Conservation (phyloP, 2,888 invertebrate genomes). For the Himalopsyche kuldschensis region DNA sequence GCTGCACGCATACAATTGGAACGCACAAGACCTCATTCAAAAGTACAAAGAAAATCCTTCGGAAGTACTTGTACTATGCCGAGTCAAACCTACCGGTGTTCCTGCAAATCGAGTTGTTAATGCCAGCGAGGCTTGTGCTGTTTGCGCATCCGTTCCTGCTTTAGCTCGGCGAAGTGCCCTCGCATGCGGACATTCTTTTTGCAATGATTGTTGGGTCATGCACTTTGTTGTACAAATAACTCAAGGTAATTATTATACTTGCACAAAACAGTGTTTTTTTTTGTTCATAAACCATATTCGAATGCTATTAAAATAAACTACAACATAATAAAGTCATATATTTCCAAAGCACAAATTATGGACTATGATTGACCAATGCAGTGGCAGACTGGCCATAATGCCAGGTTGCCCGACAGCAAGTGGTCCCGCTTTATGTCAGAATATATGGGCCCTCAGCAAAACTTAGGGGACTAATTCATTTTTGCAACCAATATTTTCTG, state of each 20-base stretch:
- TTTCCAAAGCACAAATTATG: too few species aligned
- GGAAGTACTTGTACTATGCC: slow-evolving; percentile 60
- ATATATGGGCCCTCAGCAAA: too few species aligned
- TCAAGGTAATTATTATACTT: slow-evolving; percentile 64
- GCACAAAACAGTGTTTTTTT: too few species aligned
- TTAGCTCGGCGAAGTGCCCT: slow-evolving; percentile 76
- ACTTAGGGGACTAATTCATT: too few species aligned
- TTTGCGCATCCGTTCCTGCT: slow-evolving; percentile 72
- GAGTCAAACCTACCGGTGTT: slow-evolving; percentile 49
- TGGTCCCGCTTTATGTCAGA: too few species aligned
- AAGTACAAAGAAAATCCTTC: slow-evolving; percentile 81
- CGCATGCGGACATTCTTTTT: slow-evolving; percentile 91
- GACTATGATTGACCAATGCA: too few species aligned
- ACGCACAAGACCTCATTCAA: slow-evolving; percentile 76
- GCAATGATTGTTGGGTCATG: slow-evolving; percentile 94
- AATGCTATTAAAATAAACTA: too few species aligned
- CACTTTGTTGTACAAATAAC: slow-evolving; percentile 96
- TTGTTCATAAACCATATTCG: too few species aligned
- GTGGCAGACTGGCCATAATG: too few species aligned
- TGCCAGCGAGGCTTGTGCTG: slow-evolving; percentile 62
- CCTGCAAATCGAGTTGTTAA: slow-evolving; percentile 45
- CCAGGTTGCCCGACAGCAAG: too few species aligned
- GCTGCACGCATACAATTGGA: slow-evolving; percentile 89
- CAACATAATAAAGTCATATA: too few species aligned
- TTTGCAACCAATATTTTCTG: too few species aligned